Evolutionary conservation across 2,888 invertebrate genomes (phyloP).

Genomic region (Ptycholaimellus sp.): DNA sequence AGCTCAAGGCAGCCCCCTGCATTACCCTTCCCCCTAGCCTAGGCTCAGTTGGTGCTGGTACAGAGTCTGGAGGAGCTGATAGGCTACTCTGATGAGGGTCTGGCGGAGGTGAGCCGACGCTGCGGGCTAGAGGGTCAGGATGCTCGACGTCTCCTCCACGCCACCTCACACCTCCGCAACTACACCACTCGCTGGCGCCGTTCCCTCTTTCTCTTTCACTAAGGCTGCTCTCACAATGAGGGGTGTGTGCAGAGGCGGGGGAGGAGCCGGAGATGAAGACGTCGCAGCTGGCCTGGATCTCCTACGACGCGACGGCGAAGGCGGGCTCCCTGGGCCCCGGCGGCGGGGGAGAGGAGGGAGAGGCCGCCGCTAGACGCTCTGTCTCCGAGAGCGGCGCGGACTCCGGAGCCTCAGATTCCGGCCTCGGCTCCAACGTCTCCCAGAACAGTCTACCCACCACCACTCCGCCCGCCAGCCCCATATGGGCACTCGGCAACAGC

Average conservation of each 20-base stretch:
- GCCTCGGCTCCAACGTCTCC: conserved; percentile 7
- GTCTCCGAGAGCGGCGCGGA: conserved; percentile 7
- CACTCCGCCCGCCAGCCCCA: conserved; percentile 8
- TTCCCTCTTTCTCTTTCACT: too few relatives aligned
- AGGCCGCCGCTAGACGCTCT: conserved; percentile 3
- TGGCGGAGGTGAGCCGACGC: neutral
- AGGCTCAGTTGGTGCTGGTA: too few relatives aligned
- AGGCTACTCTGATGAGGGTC: neutral
- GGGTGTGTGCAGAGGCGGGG: neutral
- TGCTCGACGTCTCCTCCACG: conserved; percentile 1
- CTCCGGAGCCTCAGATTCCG: conserved; percentile 7
- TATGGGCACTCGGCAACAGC: too few relatives aligned
- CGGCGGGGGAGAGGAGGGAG: neutral
- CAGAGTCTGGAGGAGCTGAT: too few relatives aligned
- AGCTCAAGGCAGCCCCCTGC: neutral
- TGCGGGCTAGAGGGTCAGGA: neutral
- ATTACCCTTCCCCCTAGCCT: too few relatives aligned
- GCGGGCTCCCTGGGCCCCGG: neutral
- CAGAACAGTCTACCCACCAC: conserved; percentile 8
- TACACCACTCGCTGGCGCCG: conserved; percentile 2
- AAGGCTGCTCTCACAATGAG: neutral
- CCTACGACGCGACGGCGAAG: conserved; percentile 1
- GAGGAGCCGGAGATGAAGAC: neutral
- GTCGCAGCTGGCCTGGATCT: neutral
- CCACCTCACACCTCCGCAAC: neutral